Base-by-base conservation (phyloP, 2,797 vertebrate genomes). In the Orestias chungarensis region DNA sequence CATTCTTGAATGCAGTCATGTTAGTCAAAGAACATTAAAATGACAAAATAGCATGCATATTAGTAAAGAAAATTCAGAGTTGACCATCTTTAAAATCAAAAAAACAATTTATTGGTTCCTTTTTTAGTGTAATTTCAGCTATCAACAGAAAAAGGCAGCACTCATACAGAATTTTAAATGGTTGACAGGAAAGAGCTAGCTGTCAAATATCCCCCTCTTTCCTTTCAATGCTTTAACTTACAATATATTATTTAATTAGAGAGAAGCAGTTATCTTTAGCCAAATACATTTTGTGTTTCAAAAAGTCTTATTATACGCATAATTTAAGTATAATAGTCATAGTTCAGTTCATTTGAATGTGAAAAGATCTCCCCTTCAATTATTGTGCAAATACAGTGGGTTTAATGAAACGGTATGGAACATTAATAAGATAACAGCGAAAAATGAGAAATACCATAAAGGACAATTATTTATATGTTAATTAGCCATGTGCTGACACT, bases 161-260 rank as follows among this genome's bases (percentile, higher is more conserved):
- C 59, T 55, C 79, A 8, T 25, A n/a, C n/a, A 44, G 52, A 38
- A 59, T 61, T 70, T 25, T 33, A 33, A 62, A 70, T 70, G 11
- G 14, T 44, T 3, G 17, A 70, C 62, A 7, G 23, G 14, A 17
- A 52, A 70, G 66, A 17, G 47, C 59, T 40, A n/a, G 20, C 20
- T 44, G 50, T 29, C 12, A 57, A 31, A 44, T 59, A 57, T 29
- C 42, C 43, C 18, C 20, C 42, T 46, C 31, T 33, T 57, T 55
- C 29, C 35, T 55, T n/a, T 23, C 20, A 57, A 33, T 43, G 12
- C 27, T 14, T 25, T 44, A 70, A 69, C 43, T 11, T 44, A 55
- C 50, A 68, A 29, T 55, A 9, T 40, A 29, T 42, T 27, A 69
- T 12, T 44, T 69, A 44, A 69, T 69, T 43, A 70, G 54, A 35